Evolutionary conservation across 2,888 invertebrate genomes (phyloP).

Genomic region (Pasiphila rectangulata): DNA sequence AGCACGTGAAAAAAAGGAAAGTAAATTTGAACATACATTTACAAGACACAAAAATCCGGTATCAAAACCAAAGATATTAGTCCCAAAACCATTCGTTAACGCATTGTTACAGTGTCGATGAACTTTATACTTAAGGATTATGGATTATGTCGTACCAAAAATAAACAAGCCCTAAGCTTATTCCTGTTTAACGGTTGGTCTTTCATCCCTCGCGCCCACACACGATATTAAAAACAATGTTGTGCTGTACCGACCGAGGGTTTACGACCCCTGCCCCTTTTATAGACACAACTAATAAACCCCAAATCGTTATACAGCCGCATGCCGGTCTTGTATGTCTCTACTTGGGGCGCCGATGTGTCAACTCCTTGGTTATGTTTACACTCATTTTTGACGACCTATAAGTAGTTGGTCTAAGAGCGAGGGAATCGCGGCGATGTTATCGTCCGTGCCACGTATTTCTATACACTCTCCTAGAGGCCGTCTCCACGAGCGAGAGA

Average conservation of each 20-base stretch:
- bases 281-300: slow-evolving; percentile 75
- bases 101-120: no score
- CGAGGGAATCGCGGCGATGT: no score
- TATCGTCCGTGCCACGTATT: no score
- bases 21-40: no score
- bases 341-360: slow-evolving; percentile 15
- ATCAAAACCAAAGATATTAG: no score
- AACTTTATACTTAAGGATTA: background rate
- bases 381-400: no score
- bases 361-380: background rate
- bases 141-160: background rate
- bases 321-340: slow-evolving; percentile 37
- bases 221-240: slow-evolving; percentile 61
- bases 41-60: no score
- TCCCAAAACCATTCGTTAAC: no score
- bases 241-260: slow-evolving; percentile 44
- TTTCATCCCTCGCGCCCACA: slow-evolving; percentile 22
- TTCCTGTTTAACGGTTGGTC: background rate
- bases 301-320: slow-evolving; percentile 65
- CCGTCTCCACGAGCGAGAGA: no score
- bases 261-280: slow-evolving; percentile 67
- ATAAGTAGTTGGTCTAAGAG: background rate
- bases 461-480: no score
- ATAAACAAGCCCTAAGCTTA: background rate
- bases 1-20: no score